Evolutionary conservation across 2,797 vertebrate species (phyloP).

Genomic region (Coregonus sp.): DNA sequence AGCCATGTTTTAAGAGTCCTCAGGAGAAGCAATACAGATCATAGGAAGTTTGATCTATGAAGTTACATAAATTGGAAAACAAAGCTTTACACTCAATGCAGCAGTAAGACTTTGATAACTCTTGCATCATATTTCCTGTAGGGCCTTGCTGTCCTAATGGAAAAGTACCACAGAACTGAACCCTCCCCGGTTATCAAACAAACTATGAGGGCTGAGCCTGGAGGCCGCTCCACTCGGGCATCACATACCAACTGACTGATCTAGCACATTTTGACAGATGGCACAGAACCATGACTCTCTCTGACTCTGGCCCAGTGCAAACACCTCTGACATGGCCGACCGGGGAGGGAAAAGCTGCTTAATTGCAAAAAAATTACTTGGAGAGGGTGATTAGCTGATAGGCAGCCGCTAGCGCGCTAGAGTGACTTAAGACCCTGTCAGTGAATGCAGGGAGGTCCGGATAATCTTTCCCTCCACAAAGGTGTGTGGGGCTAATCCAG

Average conservation of each 20-base stretch:
- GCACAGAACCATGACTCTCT: slow-evolving; percentile 30
- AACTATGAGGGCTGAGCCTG: slow-evolving; percentile 14
- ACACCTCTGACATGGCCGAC: slow-evolving; percentile 39
- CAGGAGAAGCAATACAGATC: background rate
- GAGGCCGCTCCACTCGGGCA: background rate
- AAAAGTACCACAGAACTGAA: background rate
- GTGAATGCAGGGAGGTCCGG: slow-evolving; percentile 80
- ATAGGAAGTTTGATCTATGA: slow-evolving; percentile 7
- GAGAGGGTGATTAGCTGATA: slow-evolving; percentile 72
- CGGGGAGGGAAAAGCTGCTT: slow-evolving; percentile 72
- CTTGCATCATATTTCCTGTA: background rate
- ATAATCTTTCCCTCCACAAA: slow-evolving; percentile 81
- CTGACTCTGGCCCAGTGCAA: slow-evolving; percentile 29
- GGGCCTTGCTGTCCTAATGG: background rate
- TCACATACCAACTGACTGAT: slow-evolving; percentile 24
- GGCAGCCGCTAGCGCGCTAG: slow-evolving; percentile 71
- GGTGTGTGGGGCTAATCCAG: slow-evolving; percentile 77
- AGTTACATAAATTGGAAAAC: background rate
- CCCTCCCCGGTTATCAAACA: slow-evolving; percentile 4
- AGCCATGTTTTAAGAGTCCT: background rate
- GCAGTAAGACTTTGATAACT: background rate
- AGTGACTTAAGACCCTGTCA: slow-evolving; percentile 77
- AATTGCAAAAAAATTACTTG: slow-evolving; percentile 71
- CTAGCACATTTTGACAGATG: slow-evolving; percentile 30
- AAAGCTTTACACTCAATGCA: no score